Conservation (phyloP, 2,888 invertebrate species). For the Serripes groenlandicus region DNA sequence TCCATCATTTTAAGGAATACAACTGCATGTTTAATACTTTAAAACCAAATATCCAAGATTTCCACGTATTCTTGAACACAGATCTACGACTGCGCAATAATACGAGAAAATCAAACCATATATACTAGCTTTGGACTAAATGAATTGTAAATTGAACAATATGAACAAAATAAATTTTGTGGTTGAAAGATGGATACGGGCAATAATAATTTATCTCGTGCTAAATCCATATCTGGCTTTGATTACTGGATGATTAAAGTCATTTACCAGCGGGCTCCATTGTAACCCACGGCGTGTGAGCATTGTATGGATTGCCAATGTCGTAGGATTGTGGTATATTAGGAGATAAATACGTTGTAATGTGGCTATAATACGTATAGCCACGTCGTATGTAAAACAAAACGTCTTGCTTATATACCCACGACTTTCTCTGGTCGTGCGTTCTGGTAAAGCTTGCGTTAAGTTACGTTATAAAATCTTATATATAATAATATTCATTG, state of each 20-base stretch:
- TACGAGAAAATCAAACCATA: background rate
- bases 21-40: no score
- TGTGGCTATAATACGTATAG: background rate
- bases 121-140: conserved; percentile 28
- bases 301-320: conserved; percentile 24
- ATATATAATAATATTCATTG: no score
- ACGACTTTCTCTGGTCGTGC: no score
- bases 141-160: conserved; percentile 52
- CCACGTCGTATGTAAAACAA: no score
- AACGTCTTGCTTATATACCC: no score
- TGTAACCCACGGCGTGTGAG: conserved; percentile 1
- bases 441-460: no score
- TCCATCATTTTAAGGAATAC: no score
- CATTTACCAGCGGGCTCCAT: conserved; percentile 25
- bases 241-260: conserved; percentile 63
- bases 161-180: conserved; percentile 53
- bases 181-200: conserved; percentile 59
- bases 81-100: background rate
- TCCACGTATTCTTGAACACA: no score
- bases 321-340: conserved; percentile 41
- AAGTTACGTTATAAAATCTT: no score
- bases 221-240: conserved; percentile 43
- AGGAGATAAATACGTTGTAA: conserved; percentile 42
- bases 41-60: no score
- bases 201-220: conserved; percentile 66